Percentiles rank a stretch among this genome's conserved stretches.
Evolutionary conservation across 2,888 invertebrate species (phyloP).

Genomic region (Drosophila austrosaltans): DNA sequence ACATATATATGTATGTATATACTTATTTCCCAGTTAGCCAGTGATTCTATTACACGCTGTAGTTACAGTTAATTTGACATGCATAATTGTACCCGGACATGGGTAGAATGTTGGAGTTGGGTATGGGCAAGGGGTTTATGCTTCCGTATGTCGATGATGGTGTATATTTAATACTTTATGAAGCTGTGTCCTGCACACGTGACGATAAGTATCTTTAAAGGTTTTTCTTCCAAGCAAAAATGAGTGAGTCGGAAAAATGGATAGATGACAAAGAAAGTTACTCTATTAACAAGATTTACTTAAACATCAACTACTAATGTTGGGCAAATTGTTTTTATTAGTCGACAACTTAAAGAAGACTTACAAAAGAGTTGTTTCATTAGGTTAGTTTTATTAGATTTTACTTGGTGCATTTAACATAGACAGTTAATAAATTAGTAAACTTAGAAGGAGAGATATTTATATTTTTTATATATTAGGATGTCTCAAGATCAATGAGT

Average conservation of each 20-base stretch:
- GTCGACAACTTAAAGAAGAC: constrained; percentile 3
- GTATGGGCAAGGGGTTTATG: neutral
- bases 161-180: constrained; percentile 38
- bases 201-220: constrained; percentile 13
- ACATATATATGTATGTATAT: too few relatives aligned
- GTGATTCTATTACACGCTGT: constrained; percentile 54
- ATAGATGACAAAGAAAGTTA: neutral
- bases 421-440: neutral
- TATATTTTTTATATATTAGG: too few relatives aligned
- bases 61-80: constrained; percentile 75
- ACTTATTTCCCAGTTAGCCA: neutral
- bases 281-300: constrained; percentile 7
- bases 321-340: neutral
- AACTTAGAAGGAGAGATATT: neutral
- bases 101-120: neutral
- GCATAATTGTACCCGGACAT: constrained; percentile 59
- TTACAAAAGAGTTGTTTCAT: neutral
- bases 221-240: neutral
- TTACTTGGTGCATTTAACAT: neutral
- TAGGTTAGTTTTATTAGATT: neutral
- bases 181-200: constrained; percentile 16
- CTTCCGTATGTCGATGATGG: constrained; percentile 24
- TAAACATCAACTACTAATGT: neutral
- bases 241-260: neutral
- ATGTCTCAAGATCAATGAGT: too few relatives aligned